Conservation (phyloP, 2,113 vertebrate species). For the Trichomycterus rosablanca region DNA sequence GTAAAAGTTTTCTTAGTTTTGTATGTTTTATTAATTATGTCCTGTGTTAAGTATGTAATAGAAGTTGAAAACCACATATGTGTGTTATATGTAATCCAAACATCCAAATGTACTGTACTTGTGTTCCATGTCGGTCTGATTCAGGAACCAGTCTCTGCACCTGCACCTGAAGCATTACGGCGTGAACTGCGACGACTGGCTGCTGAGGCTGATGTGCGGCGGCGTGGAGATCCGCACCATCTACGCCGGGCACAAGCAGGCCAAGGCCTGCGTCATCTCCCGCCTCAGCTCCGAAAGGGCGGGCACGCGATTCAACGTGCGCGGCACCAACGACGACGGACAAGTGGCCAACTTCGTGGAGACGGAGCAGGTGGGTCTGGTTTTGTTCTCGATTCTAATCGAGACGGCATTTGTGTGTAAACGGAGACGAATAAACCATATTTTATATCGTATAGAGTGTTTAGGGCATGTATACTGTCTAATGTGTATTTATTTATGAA, state of each 20-base stretch:
- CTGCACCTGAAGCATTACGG: constrained; percentile 95
- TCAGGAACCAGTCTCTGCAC: constrained; percentile 94
- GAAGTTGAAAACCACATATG: too few species aligned
- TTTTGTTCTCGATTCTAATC: not conserved
- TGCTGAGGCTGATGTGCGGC: constrained; percentile 92
- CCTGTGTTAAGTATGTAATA: too few species aligned
- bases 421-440: too few species aligned
- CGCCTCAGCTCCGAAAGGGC: constrained; percentile 93
- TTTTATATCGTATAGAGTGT: too few species aligned
- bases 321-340: constrained; percentile 94
- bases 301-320: constrained; percentile 92
- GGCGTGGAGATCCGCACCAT: constrained; percentile 96
- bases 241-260: constrained; percentile 95
- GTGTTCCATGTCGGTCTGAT: not conserved
- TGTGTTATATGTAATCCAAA: too few species aligned
- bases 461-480: too few species aligned
- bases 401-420: too few species aligned
- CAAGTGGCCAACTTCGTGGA: constrained; percentile 98
- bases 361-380: constrained; percentile 85
- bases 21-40: too few species aligned
- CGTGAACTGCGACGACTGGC: constrained; percentile 93
- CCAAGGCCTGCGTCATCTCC: constrained; percentile 95
- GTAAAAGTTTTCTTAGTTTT: too few species aligned
- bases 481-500: too few species aligned
- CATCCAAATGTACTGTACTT: too few species aligned